Base-by-base conservation (phyloP, 2,113 vertebrate genomes). In the Erythrocercus mccallii region DNA sequence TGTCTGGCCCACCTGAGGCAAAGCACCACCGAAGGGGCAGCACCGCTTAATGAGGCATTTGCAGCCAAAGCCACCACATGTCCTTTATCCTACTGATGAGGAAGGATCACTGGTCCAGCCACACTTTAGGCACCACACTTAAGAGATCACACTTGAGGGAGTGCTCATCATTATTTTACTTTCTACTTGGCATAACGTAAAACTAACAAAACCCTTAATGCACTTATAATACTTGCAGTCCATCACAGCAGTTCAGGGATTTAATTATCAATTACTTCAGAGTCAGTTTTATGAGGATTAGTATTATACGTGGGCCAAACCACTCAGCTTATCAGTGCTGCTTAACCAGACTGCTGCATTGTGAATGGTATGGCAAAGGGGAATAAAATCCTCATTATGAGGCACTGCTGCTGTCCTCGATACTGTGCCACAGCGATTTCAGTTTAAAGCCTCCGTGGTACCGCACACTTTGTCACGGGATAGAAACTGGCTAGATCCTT, bases 301-400 rank as follows among this genome's bases (percentile, higher is more conserved):
- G 38, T 57, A 81, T 74, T 77, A 81, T n/a, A 77, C 38, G 25
- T 1, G 2, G 78, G 58, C 65, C 79, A 88, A 92, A 81, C 18
- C 77, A 77, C 64, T 79, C 84, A 84, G 50, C 69, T 95, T 87
- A 96, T 90, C 95, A 84, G 80, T 53, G 69, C 69, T 94, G 76
- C 72, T 90, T 88, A 96, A 87, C 50, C 40, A 78, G 68, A 37
- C 42, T 62, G 44, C 72, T 90, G 22, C 40, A 44, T 72, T 85
- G 66, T 81, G 76, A 82, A 68, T 60, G 42, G 47, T 31, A 35
- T 6, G 48, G 88, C 80, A 84, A 70, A 93, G 31, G 73, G 86
- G 94, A 96, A 90, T 94, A 88, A 95, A 96, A 94, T 96, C 92
- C 87, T 88, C 25, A 60, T 91, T 90, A 64, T 12, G 33, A 87